A percentile compares a stretch with the other conserved stretches of the same genome.
phyloP scores from a whole-genome alignment of 2,888 invertebrate species.

The Heliconius aoede region DNA sequence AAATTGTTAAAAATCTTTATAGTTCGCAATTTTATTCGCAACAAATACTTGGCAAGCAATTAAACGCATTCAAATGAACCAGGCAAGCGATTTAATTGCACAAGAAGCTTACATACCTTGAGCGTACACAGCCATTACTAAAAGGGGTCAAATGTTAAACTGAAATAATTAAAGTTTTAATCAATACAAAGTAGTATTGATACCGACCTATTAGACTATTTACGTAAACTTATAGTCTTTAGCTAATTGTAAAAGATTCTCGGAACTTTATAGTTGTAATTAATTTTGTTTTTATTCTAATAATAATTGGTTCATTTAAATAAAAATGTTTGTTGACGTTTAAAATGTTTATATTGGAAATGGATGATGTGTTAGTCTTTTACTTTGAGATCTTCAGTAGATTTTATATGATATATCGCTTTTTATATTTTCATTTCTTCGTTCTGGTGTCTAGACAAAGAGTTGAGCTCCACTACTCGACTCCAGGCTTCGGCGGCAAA shows the following conservation, averaged over 20 bases:
- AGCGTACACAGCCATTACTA: constrained; percentile 31
- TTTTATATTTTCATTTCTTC: too few relatives aligned
- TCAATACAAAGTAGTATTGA: constrained; percentile 43
- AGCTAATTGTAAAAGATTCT: constrained; percentile 36
- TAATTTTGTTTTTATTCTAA: not conserved
- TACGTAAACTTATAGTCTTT: constrained; percentile 39
- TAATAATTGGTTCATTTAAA: not conserved
- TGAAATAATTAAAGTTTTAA: constrained; percentile 49
- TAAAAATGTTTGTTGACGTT: not conserved
- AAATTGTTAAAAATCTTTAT: too few relatives aligned
- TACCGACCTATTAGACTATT: constrained; percentile 35
- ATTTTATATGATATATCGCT: too few relatives aligned
- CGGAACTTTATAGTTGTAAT: constrained; percentile 18
- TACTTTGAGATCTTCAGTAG: too few relatives aligned
- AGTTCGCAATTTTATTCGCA: not conserved
- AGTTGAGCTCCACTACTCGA: too few relatives aligned
- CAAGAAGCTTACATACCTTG: constrained; percentile 35
- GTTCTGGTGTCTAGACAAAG: too few relatives aligned
- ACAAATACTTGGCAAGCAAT: not conserved
- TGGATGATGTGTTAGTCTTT: too few relatives aligned
- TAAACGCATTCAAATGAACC: constrained; percentile 3
- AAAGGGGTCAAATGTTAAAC: constrained; percentile 47
- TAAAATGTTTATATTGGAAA: too few relatives aligned
- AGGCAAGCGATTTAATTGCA: constrained; percentile 23
- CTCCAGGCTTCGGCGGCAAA: too few relatives aligned